Conservation (phyloP, 2,888 invertebrate species). For the Lasius fuliginosus region DNA sequence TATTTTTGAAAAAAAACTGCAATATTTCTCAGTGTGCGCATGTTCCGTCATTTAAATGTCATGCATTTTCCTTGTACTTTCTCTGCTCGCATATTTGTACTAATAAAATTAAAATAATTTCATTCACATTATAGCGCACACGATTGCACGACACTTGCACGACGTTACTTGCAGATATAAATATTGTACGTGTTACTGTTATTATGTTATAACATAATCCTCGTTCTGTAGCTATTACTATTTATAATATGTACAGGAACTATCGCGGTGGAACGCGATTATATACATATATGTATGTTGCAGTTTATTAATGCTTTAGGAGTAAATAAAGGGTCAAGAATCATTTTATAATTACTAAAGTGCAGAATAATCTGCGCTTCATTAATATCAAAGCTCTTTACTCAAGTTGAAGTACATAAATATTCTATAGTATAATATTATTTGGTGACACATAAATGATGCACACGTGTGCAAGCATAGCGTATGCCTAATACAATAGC, state of each 20-base stretch:
- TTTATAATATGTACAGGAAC: constrained; percentile 10
- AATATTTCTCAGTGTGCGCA: background rate
- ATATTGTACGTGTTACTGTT: constrained; percentile 16
- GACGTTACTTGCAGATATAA: constrained; percentile 9
- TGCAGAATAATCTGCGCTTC: background rate
- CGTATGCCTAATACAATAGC: background rate
- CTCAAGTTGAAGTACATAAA: background rate
- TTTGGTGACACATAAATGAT: background rate
- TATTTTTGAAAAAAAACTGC: background rate
- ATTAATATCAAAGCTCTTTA: background rate
- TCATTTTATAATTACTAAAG: constrained; percentile 7
- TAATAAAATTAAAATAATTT: constrained; percentile 21
- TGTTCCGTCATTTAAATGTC: background rate
- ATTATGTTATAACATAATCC: background rate
- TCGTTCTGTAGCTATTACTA: background rate
- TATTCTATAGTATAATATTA: background rate
- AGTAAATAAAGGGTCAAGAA: constrained; percentile 21
- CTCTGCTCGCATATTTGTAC: background rate
- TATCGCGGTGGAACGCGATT: background rate
- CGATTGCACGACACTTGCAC: background rate
- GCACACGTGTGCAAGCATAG: background rate
- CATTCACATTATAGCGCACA: constrained; percentile 3
- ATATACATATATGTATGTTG: background rate
- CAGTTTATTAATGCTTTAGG: background rate
- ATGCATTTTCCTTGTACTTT: background rate